phyloP scores from a whole-genome alignment of 2,113 vertebrate species.

The Crotalus tigris region DNA sequence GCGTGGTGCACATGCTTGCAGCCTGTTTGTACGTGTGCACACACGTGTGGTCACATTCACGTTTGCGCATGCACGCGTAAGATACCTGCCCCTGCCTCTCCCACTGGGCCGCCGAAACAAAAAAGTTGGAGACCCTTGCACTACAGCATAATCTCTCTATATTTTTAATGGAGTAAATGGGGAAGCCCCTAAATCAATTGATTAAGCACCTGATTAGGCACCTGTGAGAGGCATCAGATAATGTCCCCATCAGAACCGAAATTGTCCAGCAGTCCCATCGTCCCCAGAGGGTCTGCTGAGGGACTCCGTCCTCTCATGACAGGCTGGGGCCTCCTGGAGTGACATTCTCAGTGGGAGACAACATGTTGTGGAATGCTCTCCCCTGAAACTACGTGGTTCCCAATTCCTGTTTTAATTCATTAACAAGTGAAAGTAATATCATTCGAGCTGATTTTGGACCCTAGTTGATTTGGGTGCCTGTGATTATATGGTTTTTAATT shows the following conservation, averaged over 20 bases:
- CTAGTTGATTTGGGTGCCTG: not conserved
- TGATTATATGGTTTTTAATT: not conserved
- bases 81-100: too few relatives aligned
- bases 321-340: not conserved
- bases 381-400: not conserved
- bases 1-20: too few relatives aligned
- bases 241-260: not conserved
- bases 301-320: not conserved
- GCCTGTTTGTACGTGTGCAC: too few relatives aligned
- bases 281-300: not conserved
- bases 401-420: not conserved
- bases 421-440: not conserved
- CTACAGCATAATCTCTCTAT: not conserved
- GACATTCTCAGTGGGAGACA: not conserved
- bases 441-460: not conserved
- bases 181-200: not conserved
- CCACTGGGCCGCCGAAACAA: too few relatives aligned
- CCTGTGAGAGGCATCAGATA: not conserved
- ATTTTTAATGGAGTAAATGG: not conserved
- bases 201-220: not conserved
- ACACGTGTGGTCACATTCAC: too few relatives aligned
- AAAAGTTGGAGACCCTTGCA: not conserved
- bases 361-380: not conserved
- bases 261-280: not conserved
- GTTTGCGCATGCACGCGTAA: too few relatives aligned